phyloP scores from a whole-genome alignment of 2,113 vertebrate species.

The Chrysochloris asiatica region DNA sequence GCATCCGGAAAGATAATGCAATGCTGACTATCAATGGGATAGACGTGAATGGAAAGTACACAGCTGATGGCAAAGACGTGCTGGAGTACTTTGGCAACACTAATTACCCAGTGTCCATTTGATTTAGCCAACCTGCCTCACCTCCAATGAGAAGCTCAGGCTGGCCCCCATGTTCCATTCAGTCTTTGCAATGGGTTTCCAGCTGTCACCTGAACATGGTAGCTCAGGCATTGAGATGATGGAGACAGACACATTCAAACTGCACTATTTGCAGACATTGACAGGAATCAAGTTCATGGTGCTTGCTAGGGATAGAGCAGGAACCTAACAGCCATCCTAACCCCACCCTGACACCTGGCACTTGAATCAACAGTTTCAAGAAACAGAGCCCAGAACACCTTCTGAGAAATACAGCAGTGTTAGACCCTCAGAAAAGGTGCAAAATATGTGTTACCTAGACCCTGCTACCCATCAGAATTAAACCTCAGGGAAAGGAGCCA shows the following conservation, averaged over 20 bases:
- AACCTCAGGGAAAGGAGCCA: too few species aligned
- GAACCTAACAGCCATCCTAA: too few species aligned
- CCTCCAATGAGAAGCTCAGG: constrained; percentile 98
- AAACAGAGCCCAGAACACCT: too few species aligned
- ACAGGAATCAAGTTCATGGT: constrained; percentile 99
- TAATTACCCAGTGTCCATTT: constrained; percentile 95
- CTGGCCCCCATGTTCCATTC: constrained; percentile 98
- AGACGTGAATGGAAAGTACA: constrained; percentile 92
- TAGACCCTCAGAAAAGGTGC: too few species aligned
- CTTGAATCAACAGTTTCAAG: too few species aligned
- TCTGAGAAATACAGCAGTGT: too few species aligned
- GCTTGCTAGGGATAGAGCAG: too few species aligned
- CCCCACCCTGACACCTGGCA: too few species aligned
- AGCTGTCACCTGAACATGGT: constrained; percentile 95
- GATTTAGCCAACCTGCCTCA: constrained; percentile 95
- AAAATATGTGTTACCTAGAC: too few species aligned
- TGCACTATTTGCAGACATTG: constrained; percentile 98
- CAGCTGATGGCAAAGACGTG: constrained; percentile 93
- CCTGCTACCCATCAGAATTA: too few species aligned
- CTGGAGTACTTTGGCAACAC: constrained; percentile 90
- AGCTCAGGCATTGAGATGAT: constrained; percentile 99
- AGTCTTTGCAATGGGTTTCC: constrained; percentile 99
- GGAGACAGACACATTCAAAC: constrained; percentile 97
- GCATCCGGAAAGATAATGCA: constrained; percentile 94
- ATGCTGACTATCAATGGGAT: constrained; percentile 95